phyloP scores from a whole-genome alignment of 2,797 vertebrate genomes.

The Margarornis squamiger region DNA sequence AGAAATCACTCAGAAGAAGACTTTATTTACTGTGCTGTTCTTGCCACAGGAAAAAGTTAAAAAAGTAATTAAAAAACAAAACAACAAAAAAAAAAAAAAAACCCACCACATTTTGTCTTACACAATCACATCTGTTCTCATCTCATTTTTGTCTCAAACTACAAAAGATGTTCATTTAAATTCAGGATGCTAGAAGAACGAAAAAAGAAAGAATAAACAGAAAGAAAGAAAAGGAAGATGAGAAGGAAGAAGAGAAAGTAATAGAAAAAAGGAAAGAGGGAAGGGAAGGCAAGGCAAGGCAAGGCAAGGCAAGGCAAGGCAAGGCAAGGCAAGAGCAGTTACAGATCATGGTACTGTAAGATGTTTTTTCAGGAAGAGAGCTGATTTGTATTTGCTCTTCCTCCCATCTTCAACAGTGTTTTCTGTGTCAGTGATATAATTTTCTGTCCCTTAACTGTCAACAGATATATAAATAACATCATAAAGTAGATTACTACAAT shows the following conservation, averaged over 20 bases:
- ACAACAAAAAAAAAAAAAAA: too few relatives aligned
- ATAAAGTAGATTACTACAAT: background rate
- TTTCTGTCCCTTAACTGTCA: background rate
- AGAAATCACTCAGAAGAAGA: background rate
- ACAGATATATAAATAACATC: background rate
- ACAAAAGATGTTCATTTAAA: background rate
- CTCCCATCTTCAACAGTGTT: background rate
- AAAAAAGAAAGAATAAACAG: too few relatives aligned
- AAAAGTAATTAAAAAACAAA: background rate
- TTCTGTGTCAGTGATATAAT: background rate
- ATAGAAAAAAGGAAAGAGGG: too few relatives aligned
- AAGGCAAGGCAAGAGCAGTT: fast-evolving
- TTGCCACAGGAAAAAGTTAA: background rate
- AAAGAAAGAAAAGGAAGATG: fast-evolving
- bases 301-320: too few relatives aligned
- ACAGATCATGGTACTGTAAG: background rate
- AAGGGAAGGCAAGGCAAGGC: too few relatives aligned
- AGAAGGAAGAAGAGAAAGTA: fast-evolving
- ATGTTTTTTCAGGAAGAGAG: background rate
- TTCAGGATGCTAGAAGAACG: background rate
- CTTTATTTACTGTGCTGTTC: background rate
- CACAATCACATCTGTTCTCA: background rate
- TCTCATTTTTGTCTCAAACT: background rate
- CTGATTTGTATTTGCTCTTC: background rate
- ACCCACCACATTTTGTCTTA: background rate